Conservation (phyloP, 2,113 vertebrate species). For the Calonectris borealis region DNA sequence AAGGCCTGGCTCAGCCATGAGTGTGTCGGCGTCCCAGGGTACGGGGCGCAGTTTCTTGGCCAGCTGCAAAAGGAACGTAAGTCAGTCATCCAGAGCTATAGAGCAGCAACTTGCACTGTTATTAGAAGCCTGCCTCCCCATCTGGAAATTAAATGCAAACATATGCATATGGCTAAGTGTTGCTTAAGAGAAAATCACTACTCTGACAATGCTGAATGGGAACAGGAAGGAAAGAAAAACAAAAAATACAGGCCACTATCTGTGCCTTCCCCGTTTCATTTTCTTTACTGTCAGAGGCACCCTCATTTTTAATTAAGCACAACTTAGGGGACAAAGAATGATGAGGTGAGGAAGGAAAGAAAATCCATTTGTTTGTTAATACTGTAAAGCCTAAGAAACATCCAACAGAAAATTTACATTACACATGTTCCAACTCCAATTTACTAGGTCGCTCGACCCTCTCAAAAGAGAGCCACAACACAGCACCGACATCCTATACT, state of each 20-base stretch:
- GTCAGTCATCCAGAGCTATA: not conserved
- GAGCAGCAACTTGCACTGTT: slow-evolving; percentile 26
- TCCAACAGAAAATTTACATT: slow-evolving; percentile 2
- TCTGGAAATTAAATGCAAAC: slow-evolving; percentile 61
- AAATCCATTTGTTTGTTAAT: slow-evolving; percentile 16
- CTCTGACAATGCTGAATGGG: not conserved
- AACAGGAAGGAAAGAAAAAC: slow-evolving; percentile 9
- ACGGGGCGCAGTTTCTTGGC: not conserved
- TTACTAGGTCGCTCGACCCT: not conserved
- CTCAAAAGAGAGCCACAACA: not conserved
- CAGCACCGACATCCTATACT: not conserved
- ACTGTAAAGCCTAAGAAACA: not conserved
- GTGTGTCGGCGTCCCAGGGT: not conserved
- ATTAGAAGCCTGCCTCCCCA: slow-evolving; percentile 1
- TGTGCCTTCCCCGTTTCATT: not conserved
- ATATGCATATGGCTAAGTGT: not conserved
- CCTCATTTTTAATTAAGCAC: not conserved
- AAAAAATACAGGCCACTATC: not conserved
- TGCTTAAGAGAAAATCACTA: slow-evolving; percentile 23
- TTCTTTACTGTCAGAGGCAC: not conserved
- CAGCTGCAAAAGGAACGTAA: not conserved
- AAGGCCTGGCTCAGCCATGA: not conserved
- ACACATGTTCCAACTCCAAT: not conserved
- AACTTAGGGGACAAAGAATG: not conserved
- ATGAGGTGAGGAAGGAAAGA: not conserved